Evolutionary conservation across 2,888 invertebrate species (phyloP).

Genomic region (Galeruca laticollis): DNA sequence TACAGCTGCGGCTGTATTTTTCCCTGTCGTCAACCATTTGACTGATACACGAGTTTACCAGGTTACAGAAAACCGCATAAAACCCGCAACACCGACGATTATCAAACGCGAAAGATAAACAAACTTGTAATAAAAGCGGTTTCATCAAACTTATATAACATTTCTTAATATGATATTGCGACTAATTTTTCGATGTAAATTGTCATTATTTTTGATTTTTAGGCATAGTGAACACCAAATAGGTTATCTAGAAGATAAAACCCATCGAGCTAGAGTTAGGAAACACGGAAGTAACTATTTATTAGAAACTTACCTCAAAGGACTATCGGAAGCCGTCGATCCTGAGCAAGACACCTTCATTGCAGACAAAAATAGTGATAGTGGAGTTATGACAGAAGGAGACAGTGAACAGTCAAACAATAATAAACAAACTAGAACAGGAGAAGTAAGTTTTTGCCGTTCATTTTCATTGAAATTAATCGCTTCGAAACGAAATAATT

Average conservation of each 20-base stretch:
- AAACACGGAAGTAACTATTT: slow-evolving; percentile 85
- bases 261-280: slow-evolving; percentile 78
- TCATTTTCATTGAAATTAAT: background rate
- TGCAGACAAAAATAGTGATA: slow-evolving; percentile 78
- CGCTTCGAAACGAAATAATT: too few relatives aligned
- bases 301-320: slow-evolving; percentile 79
- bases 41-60: too few relatives aligned
- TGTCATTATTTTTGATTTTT: too few relatives aligned
- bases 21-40: too few relatives aligned
- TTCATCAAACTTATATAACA: too few relatives aligned
- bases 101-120: too few relatives aligned
- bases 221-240: slow-evolving; percentile 78
- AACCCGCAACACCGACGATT: too few relatives aligned
- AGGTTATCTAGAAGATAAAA: slow-evolving; percentile 81
- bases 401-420: slow-evolving; percentile 68
- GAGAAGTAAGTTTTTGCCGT: slow-evolving; percentile 56
- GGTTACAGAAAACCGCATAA: too few relatives aligned
- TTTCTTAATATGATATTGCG: too few relatives aligned
- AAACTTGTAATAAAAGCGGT: too few relatives aligned
- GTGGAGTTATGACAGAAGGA: slow-evolving; percentile 77
- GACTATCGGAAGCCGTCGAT: slow-evolving; percentile 68
- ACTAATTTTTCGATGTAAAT: too few relatives aligned
- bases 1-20: too few relatives aligned
- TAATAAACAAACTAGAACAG: slow-evolving; percentile 57
- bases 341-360: slow-evolving; percentile 62